Percentiles rank a stretch among this genome's conserved stretches.
These are phyloP conservation scores for Cherax destructor DNA, from an alignment of 1,140 invertebrate genomes.

Conservation along the genomic window DNA sequence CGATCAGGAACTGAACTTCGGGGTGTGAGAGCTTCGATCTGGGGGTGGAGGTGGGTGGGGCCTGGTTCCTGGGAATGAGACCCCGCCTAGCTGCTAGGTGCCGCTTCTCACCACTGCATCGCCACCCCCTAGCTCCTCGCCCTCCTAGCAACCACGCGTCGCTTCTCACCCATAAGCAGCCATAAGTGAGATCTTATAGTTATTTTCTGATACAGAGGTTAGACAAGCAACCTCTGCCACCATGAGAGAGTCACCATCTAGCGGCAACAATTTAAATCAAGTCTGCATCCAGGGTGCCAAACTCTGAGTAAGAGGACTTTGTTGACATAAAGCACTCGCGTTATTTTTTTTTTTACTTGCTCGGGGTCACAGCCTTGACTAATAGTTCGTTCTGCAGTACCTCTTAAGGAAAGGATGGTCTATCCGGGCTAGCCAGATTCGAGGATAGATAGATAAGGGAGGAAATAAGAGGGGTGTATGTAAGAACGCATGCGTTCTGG, in stretches of 20 bases:
- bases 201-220: too few species aligned
- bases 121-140: too few species aligned
- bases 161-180: too few species aligned
- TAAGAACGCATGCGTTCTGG: neutral
- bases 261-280: slow-evolving; percentile 25
- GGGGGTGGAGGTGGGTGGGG: neutral
- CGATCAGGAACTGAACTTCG: neutral
- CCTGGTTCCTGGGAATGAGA: too few species aligned
- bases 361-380: too few species aligned
- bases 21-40: neutral
- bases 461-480: neutral
- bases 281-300: slow-evolving; percentile 1
- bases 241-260: neutral
- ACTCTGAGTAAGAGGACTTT: slow-evolving; percentile 12
- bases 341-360: neutral
- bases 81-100: too few species aligned
- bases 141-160: too few species aligned
- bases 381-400: neutral
- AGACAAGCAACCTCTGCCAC: too few species aligned
- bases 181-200: too few species aligned
- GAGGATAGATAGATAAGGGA: neutral
- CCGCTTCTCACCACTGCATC: too few species aligned
- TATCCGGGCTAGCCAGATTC: neutral
- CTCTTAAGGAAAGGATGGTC: neutral
- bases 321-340: neutral